These are phyloP conservation scores for Alaudala cheleensis DNA, from an alignment of 2,113 vertebrate species.

Conservation along the genomic window DNA sequence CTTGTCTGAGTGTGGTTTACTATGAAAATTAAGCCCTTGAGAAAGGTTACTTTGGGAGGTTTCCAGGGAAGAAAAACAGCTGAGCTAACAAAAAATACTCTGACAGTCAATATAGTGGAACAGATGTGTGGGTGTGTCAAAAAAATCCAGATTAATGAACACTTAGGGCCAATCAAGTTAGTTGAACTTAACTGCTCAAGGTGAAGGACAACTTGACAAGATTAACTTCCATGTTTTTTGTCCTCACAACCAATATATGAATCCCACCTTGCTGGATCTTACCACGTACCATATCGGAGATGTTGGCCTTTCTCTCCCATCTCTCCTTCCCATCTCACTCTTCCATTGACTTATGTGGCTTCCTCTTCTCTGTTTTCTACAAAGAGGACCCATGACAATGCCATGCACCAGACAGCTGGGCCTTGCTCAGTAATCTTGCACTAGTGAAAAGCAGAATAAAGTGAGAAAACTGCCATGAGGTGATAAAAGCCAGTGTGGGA, in stretches of 20 bases:
- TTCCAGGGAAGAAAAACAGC: not conserved
- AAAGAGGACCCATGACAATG: not conserved
- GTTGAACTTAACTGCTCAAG: not conserved
- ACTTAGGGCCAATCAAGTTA: not conserved
- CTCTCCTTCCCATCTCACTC: not conserved
- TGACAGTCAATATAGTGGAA: not conserved
- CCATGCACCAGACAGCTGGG: not conserved
- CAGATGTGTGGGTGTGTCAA: not conserved
- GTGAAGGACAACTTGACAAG: not conserved
- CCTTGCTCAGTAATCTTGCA: not conserved
- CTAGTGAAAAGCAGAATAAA: not conserved
- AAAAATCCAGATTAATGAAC: not conserved
- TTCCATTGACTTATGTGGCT: not conserved
- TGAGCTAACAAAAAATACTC: not conserved
- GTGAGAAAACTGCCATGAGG: not conserved
- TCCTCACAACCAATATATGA: not conserved
- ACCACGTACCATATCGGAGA: accelerated
- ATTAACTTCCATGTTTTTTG: not conserved
- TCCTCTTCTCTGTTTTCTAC: not conserved
- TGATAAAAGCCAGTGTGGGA: not conserved
- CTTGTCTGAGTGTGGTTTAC: not conserved
- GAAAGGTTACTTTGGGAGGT: not conserved
- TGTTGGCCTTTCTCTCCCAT: not conserved
- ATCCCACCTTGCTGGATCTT: not conserved
- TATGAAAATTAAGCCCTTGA: not conserved